A percentile compares a stretch with the other conserved stretches of the same genome.
phyloP scores from a whole-genome alignment of 2,888 invertebrate species.

The Drosophila barbarae region DNA sequence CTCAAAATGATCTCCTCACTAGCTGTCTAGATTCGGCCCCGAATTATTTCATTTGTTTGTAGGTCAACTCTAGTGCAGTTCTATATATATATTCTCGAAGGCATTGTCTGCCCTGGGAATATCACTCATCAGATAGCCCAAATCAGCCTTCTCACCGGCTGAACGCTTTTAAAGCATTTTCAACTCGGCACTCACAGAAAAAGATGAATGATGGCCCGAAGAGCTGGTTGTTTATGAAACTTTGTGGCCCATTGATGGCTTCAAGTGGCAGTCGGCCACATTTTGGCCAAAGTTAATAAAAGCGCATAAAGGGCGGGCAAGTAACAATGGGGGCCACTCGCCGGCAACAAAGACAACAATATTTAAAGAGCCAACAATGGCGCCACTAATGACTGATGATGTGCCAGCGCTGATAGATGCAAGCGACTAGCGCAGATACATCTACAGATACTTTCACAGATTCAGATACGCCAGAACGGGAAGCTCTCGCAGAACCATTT shows the following conservation, averaged over 20 bases:
- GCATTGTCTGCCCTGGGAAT: constrained; percentile 30
- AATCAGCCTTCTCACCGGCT: constrained; percentile 46
- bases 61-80: constrained; percentile 52
- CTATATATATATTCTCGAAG: constrained; percentile 32
- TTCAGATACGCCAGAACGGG: constrained; percentile 13
- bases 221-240: constrained; percentile 63
- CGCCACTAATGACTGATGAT: constrained; percentile 76
- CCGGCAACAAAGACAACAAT: constrained; percentile 42
- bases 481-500: constrained; percentile 25
- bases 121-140: constrained; percentile 64
- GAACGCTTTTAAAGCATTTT: constrained; percentile 46
- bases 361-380: constrained; percentile 59
- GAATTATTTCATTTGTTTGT: constrained; percentile 43
- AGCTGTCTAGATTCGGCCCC: constrained; percentile 9
- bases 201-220: constrained; percentile 69
- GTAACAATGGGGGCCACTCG: constrained; percentile 60
- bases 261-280: constrained; percentile 68
- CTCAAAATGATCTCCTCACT: constrained; percentile 8
- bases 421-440: constrained; percentile 40
- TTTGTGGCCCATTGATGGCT: constrained; percentile 57
- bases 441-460: constrained; percentile 13
- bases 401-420: constrained; percentile 73
- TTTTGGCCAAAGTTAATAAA: constrained; percentile 74
- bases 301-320: constrained; percentile 62
- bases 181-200: constrained; percentile 32